Base-by-base conservation (phyloP, 2,797 vertebrate species). In the Melanotaenia nigrans region DNA sequence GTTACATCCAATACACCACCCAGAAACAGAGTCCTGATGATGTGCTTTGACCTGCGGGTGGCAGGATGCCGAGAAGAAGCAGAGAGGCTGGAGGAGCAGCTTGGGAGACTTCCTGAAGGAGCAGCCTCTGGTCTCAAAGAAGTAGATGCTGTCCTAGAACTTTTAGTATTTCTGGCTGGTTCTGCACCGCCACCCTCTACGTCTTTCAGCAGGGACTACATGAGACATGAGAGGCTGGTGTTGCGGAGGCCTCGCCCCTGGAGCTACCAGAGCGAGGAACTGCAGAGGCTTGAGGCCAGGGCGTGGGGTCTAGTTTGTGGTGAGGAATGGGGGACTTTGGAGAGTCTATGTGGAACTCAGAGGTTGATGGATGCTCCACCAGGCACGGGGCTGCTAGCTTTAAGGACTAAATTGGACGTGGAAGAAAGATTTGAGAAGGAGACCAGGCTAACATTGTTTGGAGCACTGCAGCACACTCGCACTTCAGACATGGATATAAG, bases 371-470 rank as follows among this genome's bases (percentile, higher is more conserved):
- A 97, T 67, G 95, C 96, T 20, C 90, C 92, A 0, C 98, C 97
- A 0, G 93, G 75, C 85, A 95, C 87, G 79, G 96, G 96, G 0
- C 93, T 99, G 49, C 87, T 95, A 40, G 85, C 94, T 20, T 92
- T 96, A 78, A 94, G 93, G 0, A 93, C 90, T 40, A 94, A 91
- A 60, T 74, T 82, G 0, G 92, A 94, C 14, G 82, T 75, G 0
- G 96, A 98, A 86, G 97, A 98, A 92, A 95, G 64, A 74, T 98
- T 98, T 90, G 96, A 98, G 72, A 96, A 92, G 18, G 97, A 99
- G 58, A 98, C 97, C 0, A 94, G 96, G 0, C 81, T 95, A 85
- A 96, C 96, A 0, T 94, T 99, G 66, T 99, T 99, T 1, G 97
- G 98, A 63, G 98, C 97, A 1, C 94, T 99, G 16, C 96, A 97